Evolutionary conservation across 1,140 invertebrate genomes (phyloP).

Genomic region (Halesus radiatus): DNA sequence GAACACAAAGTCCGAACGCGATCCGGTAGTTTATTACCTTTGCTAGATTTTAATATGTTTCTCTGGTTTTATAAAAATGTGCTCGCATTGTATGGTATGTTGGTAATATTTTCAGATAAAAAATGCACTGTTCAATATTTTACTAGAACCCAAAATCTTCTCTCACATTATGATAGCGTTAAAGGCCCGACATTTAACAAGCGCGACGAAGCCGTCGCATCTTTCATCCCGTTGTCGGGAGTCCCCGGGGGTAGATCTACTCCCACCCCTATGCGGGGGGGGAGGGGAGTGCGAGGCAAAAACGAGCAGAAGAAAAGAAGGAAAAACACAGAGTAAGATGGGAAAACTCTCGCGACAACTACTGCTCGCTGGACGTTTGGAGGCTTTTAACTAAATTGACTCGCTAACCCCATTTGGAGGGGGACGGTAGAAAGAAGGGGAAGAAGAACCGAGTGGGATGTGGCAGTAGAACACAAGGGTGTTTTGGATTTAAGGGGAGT

Average conservation of each 20-base stretch:
- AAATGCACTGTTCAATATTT: too few relatives aligned
- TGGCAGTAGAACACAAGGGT: too few relatives aligned
- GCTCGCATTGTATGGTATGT: too few relatives aligned
- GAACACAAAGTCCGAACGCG: too few relatives aligned
- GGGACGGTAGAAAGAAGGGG: not conserved
- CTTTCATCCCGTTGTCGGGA: not conserved
- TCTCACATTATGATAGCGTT: too few relatives aligned
- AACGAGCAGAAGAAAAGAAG: slow-evolving; percentile 2
- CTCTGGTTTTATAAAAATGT: too few relatives aligned
- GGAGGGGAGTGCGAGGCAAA: not conserved
- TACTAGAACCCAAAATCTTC: too few relatives aligned
- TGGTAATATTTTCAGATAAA: too few relatives aligned
- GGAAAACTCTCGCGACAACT: slow-evolving; percentile 20
- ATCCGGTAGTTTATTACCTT: too few relatives aligned
- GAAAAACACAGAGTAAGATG: slow-evolving; percentile 8
- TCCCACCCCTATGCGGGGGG: not conserved
- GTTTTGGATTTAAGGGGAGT: too few relatives aligned
- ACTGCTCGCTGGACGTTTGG: slow-evolving; percentile 14
- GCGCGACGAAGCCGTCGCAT: not conserved
- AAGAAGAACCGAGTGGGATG: not conserved
- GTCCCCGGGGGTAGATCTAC: not conserved
- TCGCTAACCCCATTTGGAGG: slow-evolving; percentile 14
- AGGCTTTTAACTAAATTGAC: slow-evolving; percentile 34
- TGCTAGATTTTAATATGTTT: too few relatives aligned
- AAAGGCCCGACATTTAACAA: not conserved